Evolutionary conservation across 2,113 vertebrate genomes (phyloP), one percentile per base, ranked within the genome.

Genomic region (Eubucco bourcierii): DNA sequence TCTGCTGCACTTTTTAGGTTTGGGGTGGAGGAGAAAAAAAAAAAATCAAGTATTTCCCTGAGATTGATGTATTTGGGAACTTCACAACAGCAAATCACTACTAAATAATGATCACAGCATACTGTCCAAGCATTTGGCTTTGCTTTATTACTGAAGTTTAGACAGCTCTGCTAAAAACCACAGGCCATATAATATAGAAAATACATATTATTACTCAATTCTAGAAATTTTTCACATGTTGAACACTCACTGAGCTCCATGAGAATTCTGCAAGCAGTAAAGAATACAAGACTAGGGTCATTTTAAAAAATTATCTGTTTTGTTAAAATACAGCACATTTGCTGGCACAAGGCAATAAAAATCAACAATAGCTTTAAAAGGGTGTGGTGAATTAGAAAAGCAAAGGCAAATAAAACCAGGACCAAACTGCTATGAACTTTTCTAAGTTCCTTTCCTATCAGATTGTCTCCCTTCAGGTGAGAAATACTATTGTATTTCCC

Each of bases 341-440:
- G 37, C 56, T 82, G 34, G 34, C 78, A 84, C 33, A 28, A 19
- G 23, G 20, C 3, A 21, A 4, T 4, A 2, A 29, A 80, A 53
- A 41, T 41, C 77, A 90, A 68, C 63, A 94, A 59, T 56, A 59
- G 37, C 52, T 90, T 71, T 50, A 58, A 79, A 80, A 89, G 53
- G 72, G 84, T 11, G 9, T 71, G 80, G 58, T 21, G 15, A 84
- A 89, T 80, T 66, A 56, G 41, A 71, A 91, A 80, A 88, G 66
- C 63, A 79, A 92, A 82, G 16, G 41, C 86, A 89, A 92, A 92
- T 60, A 94, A 70, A 93, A 13, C 24, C 50, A 23, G 33, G 64
- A 63, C 12, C 9, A 24, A 83, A 78, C 25, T 55, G 28, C 60
- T 80, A 64, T 8, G 61, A 55, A 65, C 68, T 91, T 92, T 82